Conservation (phyloP, 2,797 vertebrate species). For the Chelon auratus region DNA sequence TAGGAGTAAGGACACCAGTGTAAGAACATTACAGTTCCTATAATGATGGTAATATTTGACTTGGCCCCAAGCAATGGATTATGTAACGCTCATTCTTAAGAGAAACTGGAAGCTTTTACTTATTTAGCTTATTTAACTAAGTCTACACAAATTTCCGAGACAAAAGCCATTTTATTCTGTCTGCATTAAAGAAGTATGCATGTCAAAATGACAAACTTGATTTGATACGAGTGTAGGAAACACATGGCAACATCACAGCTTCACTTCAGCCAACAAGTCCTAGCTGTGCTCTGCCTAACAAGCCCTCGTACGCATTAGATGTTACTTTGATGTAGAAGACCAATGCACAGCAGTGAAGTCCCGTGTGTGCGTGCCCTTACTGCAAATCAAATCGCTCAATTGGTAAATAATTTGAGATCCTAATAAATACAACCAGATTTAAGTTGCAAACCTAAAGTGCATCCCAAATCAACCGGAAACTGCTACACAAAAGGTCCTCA, state of each 20-base stretch:
- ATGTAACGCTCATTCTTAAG: constrained; percentile 33
- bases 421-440: background rate
- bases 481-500: background rate
- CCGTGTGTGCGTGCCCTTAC: background rate
- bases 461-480: too few species aligned
- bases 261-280: constrained; percentile 12
- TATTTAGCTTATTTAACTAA: too few species aligned
- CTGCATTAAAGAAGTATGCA: too few species aligned
- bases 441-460: too few species aligned
- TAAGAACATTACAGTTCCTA: constrained; percentile 5
- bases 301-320: constrained; percentile 1
- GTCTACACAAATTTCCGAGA: too few species aligned
- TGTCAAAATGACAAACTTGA: too few species aligned
- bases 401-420: constrained; percentile 26
- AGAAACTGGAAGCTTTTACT: constrained; percentile 1
- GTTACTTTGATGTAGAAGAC: constrained; percentile 20
- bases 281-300: constrained; percentile 10
- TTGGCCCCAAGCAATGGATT: constrained; percentile 7
- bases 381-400: background rate
- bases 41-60: constrained; percentile 36
- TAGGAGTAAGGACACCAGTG: constrained; percentile 2
- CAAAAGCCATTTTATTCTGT: too few species aligned
- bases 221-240: constrained; percentile 14
- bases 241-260: constrained; percentile 12
- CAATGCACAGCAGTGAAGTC: constrained; percentile 10